Evolutionary conservation across 1,140 invertebrate species (phyloP).

Genomic region (Pachyrhynchus sulphureomaculatus): DNA sequence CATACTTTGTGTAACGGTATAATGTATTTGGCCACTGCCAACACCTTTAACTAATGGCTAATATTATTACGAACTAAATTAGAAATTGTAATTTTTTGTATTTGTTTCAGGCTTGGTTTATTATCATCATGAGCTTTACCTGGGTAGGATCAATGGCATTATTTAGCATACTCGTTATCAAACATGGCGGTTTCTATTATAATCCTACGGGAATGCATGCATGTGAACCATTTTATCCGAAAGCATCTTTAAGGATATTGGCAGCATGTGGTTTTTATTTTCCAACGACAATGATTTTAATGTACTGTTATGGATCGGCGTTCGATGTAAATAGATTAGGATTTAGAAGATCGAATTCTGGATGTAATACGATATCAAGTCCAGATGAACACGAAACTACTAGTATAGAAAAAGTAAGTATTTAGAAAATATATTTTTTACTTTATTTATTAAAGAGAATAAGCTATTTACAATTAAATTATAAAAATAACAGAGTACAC

Average conservation of each 20-base stretch:
- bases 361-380: conserved; percentile 50
- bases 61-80: too few species aligned
- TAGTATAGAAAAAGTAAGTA: conserved; percentile 59
- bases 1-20: too few species aligned
- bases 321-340: conserved; percentile 82
- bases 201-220: conserved; percentile 80
- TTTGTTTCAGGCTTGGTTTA: conserved; percentile 67
- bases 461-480: too few species aligned
- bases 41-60: too few species aligned
- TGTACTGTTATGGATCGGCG: conserved; percentile 86
- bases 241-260: conserved; percentile 73
- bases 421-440: neutral
- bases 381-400: conserved; percentile 44
- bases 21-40: too few species aligned
- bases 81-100: conserved; percentile 1
- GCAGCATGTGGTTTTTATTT: conserved; percentile 84
- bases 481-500: too few species aligned
- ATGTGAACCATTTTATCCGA: conserved; percentile 81
- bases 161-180: conserved; percentile 76
- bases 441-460: too few species aligned
- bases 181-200: conserved; percentile 80
- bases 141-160: conserved; percentile 79
- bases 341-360: conserved; percentile 57
- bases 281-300: conserved; percentile 84
- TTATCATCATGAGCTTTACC: conserved; percentile 76